Conservation (phyloP, 2,797 vertebrate genomes). For the Petrocephalus schoutedeni region DNA sequence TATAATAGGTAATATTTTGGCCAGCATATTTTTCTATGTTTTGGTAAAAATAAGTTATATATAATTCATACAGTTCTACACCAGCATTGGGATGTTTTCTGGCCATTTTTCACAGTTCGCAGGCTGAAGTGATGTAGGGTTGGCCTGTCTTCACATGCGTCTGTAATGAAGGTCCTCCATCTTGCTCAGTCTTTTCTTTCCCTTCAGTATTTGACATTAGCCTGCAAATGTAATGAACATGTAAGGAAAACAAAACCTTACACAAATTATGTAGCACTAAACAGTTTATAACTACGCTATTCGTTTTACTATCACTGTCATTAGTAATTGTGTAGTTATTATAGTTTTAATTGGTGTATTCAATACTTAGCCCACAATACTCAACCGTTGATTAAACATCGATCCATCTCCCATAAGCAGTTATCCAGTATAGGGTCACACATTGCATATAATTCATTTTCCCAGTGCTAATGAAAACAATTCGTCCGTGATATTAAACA, state of each 20-base stretch:
- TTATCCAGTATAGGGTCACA: not conserved
- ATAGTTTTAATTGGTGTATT: not conserved
- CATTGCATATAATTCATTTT: not conserved
- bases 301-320: not conserved
- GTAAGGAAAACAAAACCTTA: not conserved
- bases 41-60: not conserved
- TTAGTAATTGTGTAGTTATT: slow-evolving; percentile 4
- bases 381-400: not conserved
- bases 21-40: not conserved
- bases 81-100: not conserved
- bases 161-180: not conserved
- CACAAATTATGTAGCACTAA: not conserved
- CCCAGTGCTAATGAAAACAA: not conserved
- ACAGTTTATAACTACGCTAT: not conserved
- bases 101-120: not conserved
- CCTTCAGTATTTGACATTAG: not conserved
- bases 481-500: not conserved
- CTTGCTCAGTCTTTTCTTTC: not conserved
- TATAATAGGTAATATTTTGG: not conserved
- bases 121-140: not conserved
- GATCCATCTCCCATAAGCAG: not conserved
- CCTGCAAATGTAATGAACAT: not conserved
- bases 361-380: not conserved
- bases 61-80: not conserved
- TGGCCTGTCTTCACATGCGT: not conserved